phyloP scores from a whole-genome alignment of 2,113 vertebrate species.

The Leucopsar rothschildi region DNA sequence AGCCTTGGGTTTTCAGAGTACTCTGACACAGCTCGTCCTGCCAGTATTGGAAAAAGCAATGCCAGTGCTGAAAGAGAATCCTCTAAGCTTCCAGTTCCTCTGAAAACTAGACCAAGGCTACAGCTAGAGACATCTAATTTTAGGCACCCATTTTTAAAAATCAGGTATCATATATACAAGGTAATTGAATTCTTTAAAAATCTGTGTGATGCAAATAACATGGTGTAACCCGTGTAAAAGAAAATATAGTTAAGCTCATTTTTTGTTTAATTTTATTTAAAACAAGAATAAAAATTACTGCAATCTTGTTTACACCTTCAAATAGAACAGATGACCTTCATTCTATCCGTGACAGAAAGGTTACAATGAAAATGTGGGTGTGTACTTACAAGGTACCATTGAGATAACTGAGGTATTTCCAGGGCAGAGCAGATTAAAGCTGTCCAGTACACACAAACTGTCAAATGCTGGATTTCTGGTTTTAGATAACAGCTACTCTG shows the following conservation, averaged over 20 bases:
- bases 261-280: background rate
- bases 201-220: background rate
- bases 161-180: background rate
- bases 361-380: background rate
- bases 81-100: background rate
- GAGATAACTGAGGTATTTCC: background rate
- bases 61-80: background rate
- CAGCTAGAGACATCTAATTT: background rate
- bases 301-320: background rate
- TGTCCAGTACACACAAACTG: background rate
- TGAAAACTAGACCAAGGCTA: slow-evolving; percentile 36
- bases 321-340: background rate
- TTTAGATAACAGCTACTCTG: background rate
- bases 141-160: slow-evolving; percentile 4
- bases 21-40: background rate
- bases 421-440: background rate
- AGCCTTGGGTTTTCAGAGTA: background rate
- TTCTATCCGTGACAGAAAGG: background rate
- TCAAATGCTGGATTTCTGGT: background rate
- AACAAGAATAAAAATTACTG: background rate
- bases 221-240: fast-evolving
- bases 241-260: background rate
- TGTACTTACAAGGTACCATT: background rate
- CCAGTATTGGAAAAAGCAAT: fast-evolving
- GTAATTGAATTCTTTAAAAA: background rate